Conservation (phyloP, 2,888 invertebrate species). For the Seira musarum region DNA sequence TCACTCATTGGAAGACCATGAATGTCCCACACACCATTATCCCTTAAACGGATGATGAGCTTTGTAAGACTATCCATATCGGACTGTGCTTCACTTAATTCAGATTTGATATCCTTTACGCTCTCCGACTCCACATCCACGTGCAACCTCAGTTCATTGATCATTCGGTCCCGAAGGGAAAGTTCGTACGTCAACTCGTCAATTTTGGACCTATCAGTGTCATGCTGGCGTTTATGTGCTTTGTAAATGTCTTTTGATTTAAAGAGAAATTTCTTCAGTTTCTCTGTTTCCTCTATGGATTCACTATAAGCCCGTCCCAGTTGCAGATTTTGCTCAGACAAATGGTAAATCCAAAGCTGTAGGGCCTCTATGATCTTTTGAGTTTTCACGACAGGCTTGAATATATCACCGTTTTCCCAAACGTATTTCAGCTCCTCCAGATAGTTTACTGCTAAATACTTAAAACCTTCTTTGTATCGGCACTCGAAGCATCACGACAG, state of each 20-base stretch:
- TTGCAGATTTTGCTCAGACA: constrained; percentile 30
- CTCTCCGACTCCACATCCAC: not conserved
- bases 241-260: constrained; percentile 25
- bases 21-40: constrained; percentile 45
- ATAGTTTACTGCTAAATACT: constrained; percentile 8
- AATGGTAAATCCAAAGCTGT: constrained; percentile 33
- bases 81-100: constrained; percentile 3
- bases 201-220: constrained; percentile 21
- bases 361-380: not conserved
- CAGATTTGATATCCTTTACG: constrained; percentile 3
- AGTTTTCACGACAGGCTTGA: not conserved
- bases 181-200: constrained; percentile 35
- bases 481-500: constrained; percentile 30
- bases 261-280: constrained; percentile 18
- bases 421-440: constrained; percentile 9
- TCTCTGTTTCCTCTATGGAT: constrained; percentile 1
- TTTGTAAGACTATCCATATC: constrained; percentile 32
- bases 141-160: constrained; percentile 10
- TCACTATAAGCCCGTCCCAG: constrained; percentile 25
- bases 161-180: constrained; percentile 26
- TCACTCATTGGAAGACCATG: constrained; percentile 24
- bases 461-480: constrained; percentile 26
- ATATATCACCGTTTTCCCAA: constrained; percentile 7
- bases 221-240: constrained; percentile 4
- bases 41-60: constrained; percentile 26